phyloP scores from a whole-genome alignment of 2,113 vertebrate species.

The Corvus moneduloides region DNA sequence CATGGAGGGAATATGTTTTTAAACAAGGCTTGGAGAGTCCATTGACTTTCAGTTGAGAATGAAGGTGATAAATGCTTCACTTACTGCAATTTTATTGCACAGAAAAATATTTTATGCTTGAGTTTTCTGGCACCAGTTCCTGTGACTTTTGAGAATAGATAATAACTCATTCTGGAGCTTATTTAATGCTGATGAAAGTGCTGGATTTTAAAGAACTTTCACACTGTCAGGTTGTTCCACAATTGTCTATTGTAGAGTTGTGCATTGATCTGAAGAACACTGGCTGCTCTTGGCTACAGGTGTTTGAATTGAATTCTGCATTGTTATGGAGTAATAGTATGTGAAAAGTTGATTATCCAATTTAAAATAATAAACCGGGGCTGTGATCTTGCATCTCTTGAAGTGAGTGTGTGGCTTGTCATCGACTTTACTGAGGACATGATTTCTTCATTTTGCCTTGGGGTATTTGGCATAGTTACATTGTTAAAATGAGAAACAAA shows the following conservation, averaged over 20 bases:
- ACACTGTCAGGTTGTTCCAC: not conserved
- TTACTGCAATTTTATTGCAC: conserved; percentile 8
- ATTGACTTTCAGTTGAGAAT: not conserved
- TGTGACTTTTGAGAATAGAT: conserved; percentile 1
- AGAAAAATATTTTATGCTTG: not conserved
- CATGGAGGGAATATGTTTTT: not conserved
- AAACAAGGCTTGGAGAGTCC: not conserved
- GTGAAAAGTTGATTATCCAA: not conserved
- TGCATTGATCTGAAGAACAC: not conserved
- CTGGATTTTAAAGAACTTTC: not conserved
- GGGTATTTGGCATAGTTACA: not conserved
- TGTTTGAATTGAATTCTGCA: not conserved
- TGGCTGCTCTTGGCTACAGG: not conserved
- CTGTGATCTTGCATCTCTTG: not conserved
- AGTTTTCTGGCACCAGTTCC: not conserved
- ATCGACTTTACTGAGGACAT: not conserved
- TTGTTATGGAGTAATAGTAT: not conserved
- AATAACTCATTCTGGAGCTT: conserved; percentile 13
- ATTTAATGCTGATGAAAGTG: not conserved
- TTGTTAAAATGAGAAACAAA: not conserved
- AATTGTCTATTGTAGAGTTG: not conserved
- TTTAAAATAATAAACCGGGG: not conserved
- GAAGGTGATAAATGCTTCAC: conserved; percentile 26
- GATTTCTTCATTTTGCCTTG: not conserved
- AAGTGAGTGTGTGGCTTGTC: not conserved